Evolutionary conservation across 2,113 vertebrate genomes (phyloP), one percentile per base, ranked within the genome.

Genomic region (Alligator mississippiensis): DNA sequence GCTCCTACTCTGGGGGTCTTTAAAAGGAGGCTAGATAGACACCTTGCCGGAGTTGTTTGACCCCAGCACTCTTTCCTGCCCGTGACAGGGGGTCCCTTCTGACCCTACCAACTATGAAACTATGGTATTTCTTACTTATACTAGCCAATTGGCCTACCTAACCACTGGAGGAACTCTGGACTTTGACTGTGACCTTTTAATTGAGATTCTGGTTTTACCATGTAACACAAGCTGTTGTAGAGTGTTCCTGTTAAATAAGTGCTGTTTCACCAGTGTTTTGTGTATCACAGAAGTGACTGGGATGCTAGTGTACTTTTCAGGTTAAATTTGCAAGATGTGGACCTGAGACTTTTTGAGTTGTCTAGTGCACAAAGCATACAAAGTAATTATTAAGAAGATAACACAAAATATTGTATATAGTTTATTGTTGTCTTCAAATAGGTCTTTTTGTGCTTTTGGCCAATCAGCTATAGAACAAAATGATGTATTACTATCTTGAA

Each of bases 181-280:
- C 58, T 91, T 95, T 76, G 72, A 54, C 27, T 60, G 59, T 62
- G 11, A 28, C 9, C 47, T 10, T 74, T 94, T 57, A 63, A 68
- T 64, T 82, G 18, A 63, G 3, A 38, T 47, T 47, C 47, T 47
- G 47, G 47, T 47, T 9, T 79, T 77, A 84, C 94, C 88, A 62
- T 82, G 58, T 93, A 70, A 90, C 62, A 77, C 75, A 90, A 64
- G 82, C 28, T 22, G 34, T 30, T 91, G 59, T 47, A 15, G 80
- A 88, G 61, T 87, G 77, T 93, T 96, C 87, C 91, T 83, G 5
- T 94, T 84, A 94, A 61, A 66, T 60, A 58, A 59, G 82, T 89
- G 74, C 82, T 92, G 62, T 95, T 94, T 95, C 57, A 68, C 72
- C 27, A 16, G 61, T 92, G 38, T 77, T 76, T 25, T 90, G 25